A percentile compares a stretch with the other conserved stretches of the same genome.
Evolutionary conservation across 2,888 invertebrate genomes (phyloP).

Genomic region (Hemicrepidius hirtus): DNA sequence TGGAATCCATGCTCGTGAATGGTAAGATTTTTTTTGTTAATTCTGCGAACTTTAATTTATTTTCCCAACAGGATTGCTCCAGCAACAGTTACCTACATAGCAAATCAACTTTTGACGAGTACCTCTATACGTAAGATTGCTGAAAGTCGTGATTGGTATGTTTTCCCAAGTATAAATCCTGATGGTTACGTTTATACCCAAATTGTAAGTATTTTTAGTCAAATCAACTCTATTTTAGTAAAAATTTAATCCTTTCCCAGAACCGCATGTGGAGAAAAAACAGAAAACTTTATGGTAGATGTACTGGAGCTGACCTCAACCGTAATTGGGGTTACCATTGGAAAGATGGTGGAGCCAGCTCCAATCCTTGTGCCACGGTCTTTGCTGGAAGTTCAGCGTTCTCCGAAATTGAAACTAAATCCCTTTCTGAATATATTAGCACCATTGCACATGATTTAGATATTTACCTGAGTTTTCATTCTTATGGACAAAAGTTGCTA

Average conservation of each 20-base stretch:
- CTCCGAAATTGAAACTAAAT: conserved; percentile 79
- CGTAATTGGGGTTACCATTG: conserved; percentile 84
- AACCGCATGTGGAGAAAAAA: conserved; percentile 83
- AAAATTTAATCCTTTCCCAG: no score
- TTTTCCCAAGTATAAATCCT: conserved; percentile 83
- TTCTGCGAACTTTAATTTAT: not conserved
- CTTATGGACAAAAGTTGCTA: conserved; percentile 80
- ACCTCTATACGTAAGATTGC: conserved; percentile 75
- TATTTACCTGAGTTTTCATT: conserved; percentile 81
- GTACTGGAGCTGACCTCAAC: conserved; percentile 83
- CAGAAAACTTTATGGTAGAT: conserved; percentile 71
- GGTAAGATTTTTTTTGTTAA: conserved; percentile 60
- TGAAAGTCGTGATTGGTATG: conserved; percentile 83
- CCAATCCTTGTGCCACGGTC: conserved; percentile 73
- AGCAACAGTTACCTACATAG: conserved; percentile 72
- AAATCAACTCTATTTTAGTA: no score
- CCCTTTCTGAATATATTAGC: conserved; percentile 74
- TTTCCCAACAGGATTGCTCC: conserved; percentile 64
- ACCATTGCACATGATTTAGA: conserved; percentile 73
- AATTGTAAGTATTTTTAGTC: not conserved
- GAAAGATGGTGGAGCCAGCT: conserved; percentile 77
- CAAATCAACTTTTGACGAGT: conserved; percentile 82
- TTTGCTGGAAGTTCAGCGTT: conserved; percentile 79
- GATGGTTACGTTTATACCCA: conserved; percentile 81
- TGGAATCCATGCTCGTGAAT: conserved; percentile 72